Base-by-base conservation (phyloP, 1,140 invertebrate species). In the Drosophila funebris region DNA sequence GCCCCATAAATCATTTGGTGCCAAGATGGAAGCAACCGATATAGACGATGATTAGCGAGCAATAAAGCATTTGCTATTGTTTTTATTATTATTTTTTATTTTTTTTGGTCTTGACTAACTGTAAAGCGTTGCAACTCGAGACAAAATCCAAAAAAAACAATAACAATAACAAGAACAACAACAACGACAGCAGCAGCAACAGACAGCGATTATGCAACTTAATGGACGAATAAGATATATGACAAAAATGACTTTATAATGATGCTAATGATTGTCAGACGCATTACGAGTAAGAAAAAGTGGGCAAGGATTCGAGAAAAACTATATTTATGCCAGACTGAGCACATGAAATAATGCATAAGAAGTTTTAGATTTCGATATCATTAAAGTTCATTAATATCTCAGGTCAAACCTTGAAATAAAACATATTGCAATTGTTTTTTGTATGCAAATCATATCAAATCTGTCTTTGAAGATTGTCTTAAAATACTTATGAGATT, bases 1-100 rank as follows among this genome's bases (percentile, higher is more conserved):
- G 67, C 6, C 18, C 39, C 70, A 73, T 73, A 73, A 73, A 73
- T 73, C 70, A 73, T 73, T 73, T 73, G 54, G 48, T 46, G 70
- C 56, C 70, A 68, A 73, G 69, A 67, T 71, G 61, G 24, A 71
- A 66, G 68, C 68, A 57, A 57, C 52, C 62, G 69, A 72, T 67
- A 67, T 52, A 67, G 29, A 46, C 69, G 64, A 68, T 73, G 70
- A 73, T 73, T 73, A 73, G 70, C 70, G 54, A 54, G 54, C 56
- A 67, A 68, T 73, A 73, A 73, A 68, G 39, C 39, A 36, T 18
- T 50, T 31, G 60, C 33, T 41, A 52, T 41, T 66, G 62, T 72
- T 72, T 72, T 36, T 13, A 4, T 36, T 62, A 5, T 39, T 36
- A 8, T 62, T 29, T 11, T 6, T 18, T 0, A 3, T 11, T 29